Evolutionary conservation across 2,113 vertebrate species (phyloP), one percentile per base, ranked within the genome.

Genomic region (Rhadina sibilatrix): DNA sequence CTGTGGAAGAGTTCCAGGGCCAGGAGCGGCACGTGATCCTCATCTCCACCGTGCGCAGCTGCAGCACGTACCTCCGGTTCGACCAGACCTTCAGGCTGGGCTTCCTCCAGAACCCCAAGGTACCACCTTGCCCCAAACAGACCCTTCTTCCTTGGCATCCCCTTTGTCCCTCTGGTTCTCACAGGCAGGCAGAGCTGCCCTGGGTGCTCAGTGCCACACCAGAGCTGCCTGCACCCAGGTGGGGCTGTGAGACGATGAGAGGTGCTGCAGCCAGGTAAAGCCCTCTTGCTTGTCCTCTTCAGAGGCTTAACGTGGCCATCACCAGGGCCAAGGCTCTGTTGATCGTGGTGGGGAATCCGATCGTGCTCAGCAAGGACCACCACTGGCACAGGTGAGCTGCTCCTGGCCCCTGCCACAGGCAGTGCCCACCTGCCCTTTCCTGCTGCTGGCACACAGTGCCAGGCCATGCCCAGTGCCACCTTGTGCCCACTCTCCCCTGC

Each of bases 1-100:
- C 99, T 0, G 99, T 99, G 95, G 99, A 99, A 89, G 98, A 99
- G 95, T 99, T 99, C 97, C 99, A 99, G 94, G 99, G 99, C 69
- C 99, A 99, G 96, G 99, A 99, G 81, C 98, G 98, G 37, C 98
- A 93, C 1, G 97, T 99, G 40, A 98, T 99, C 93, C 71, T 99
- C 88, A 98, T 99, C 95, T 99, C 99, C 37, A 91, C 99, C 0
- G 99, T 99, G 52, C 98, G 99, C 37, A 99, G 99, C 98, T 98
- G 93, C 94, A 49, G 86, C 22, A 4, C 97, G 1, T 98, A 98
- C 79, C 25, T 97, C 4, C 93, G 96, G 40, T 59, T 98, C 0
- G 99, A 99, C 60, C 59, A 98, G 21, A 10, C 97, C 9, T 99
- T 99, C 90, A 98, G 95, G n/a, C 97, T 99, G 76, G 99, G 99